phyloP scores from a whole-genome alignment of 2,888 invertebrate species.

The Campaea margaritaria region DNA sequence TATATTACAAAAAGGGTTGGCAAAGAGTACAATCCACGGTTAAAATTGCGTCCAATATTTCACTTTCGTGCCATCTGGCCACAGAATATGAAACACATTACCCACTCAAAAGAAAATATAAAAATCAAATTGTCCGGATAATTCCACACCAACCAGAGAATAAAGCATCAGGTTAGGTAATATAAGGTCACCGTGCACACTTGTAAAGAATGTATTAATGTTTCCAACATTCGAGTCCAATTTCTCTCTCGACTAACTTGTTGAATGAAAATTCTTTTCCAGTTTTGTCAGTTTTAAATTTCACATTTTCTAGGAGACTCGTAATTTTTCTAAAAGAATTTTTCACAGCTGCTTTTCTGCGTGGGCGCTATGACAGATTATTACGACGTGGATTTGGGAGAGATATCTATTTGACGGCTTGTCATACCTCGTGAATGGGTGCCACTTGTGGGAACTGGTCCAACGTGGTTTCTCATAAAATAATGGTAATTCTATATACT shows the following conservation, averaged over 20 bases:
- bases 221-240: constrained; percentile 38
- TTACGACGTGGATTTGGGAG: constrained; percentile 17
- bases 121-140: constrained; percentile 43
- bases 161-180: constrained; percentile 25
- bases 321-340: constrained; percentile 27
- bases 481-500: no score
- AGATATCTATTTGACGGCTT: constrained; percentile 12
- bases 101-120: constrained; percentile 52
- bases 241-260: constrained; percentile 43
- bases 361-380: constrained; percentile 19
- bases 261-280: constrained; percentile 40
- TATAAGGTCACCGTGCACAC: constrained; percentile 31
- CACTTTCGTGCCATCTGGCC: constrained; percentile 63
- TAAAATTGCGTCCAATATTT: constrained; percentile 61
- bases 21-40: background rate
- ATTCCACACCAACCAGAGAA: constrained; percentile 25
- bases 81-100: constrained; percentile 61
- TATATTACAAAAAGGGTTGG: background rate
- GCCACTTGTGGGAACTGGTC: no score
- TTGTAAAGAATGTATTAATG: constrained; percentile 39
- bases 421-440: no score
- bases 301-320: constrained; percentile 25
- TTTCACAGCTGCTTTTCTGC: constrained; percentile 19
- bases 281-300: constrained; percentile 33
- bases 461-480: no score